phyloP scores from a whole-genome alignment of 2,888 invertebrate species.

The Coleophora deauratella region DNA sequence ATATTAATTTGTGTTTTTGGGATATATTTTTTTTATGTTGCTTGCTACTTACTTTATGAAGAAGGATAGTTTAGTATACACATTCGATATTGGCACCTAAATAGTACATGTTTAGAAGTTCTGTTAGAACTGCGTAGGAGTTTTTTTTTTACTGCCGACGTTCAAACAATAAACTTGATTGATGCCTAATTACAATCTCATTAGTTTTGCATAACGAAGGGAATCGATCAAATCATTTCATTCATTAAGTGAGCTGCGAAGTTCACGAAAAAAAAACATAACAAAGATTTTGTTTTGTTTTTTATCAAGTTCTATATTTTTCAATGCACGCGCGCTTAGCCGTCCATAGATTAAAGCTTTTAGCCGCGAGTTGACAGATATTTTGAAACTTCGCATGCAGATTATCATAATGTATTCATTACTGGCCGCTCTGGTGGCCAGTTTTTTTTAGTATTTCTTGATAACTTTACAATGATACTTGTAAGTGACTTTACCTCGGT shows the following conservation, averaged over 20 bases:
- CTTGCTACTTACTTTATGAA: too few species aligned
- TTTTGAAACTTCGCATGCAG: slow-evolving; percentile 57
- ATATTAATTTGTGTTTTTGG: slow-evolving; percentile 40
- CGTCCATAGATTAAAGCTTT: slow-evolving; percentile 51
- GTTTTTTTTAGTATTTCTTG: slow-evolving; percentile 37
- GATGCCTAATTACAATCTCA: slow-evolving; percentile 29
- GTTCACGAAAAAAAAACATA: too few species aligned
- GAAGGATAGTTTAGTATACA: too few species aligned
- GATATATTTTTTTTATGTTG: too few species aligned
- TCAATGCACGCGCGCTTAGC: slow-evolving; percentile 8
- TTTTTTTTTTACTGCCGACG: too few species aligned
- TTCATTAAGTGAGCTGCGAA: slow-evolving; percentile 26
- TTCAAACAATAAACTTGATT: slow-evolving; percentile 8
- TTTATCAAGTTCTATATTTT: too few species aligned
- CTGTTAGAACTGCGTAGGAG: too few species aligned
- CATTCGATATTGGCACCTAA: too few species aligned
- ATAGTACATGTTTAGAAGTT: too few species aligned
- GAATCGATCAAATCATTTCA: slow-evolving; percentile 28
- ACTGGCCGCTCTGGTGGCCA: slow-evolving; percentile 53
- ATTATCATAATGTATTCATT: slow-evolving; percentile 64
- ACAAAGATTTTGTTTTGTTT: slow-evolving; percentile 1
- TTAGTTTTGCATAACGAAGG: slow-evolving; percentile 17
- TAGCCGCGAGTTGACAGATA: slow-evolving; percentile 60
- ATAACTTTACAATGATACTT: slow-evolving; percentile 61
- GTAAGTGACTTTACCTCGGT: slow-evolving; percentile 66